These are phyloP conservation scores for Sylvilagus bachmani DNA, from an alignment of 2,113 vertebrate species.

Conservation along the genomic window DNA sequence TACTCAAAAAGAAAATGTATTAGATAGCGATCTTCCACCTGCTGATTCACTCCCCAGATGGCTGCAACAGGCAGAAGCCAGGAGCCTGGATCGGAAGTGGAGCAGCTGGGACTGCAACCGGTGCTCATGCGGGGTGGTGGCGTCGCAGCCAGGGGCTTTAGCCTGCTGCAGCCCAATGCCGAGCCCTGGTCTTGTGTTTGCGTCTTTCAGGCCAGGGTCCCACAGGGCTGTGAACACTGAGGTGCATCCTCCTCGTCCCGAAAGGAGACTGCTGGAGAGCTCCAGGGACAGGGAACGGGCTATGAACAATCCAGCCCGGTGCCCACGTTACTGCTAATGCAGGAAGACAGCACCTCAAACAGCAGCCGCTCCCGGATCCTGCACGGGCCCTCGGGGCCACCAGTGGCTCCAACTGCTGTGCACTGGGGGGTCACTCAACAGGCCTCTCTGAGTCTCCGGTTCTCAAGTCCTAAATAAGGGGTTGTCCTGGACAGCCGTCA, in stretches of 20 bases:
- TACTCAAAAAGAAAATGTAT: no score
- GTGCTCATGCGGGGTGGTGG: no score
- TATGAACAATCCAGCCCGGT: not conserved
- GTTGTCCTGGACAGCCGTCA: not conserved
- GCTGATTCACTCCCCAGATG: no score
- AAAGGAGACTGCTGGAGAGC: not conserved
- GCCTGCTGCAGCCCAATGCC: no score
- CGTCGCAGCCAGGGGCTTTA: no score
- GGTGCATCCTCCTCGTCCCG: not conserved
- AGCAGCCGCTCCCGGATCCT: accelerated
- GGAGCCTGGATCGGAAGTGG: no score
- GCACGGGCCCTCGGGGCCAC: not conserved
- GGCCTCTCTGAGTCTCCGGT: not conserved
- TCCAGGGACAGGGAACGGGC: not conserved
- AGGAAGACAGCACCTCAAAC: not conserved
- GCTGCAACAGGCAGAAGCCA: no score
- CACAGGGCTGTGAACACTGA: not conserved
- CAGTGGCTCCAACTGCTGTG: accelerated
- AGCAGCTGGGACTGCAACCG: no score
- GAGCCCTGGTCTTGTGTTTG: not conserved
- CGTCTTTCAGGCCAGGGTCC: not conserved
- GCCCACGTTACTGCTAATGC: not conserved
- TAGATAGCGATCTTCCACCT: no score
- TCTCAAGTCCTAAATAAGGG: not conserved
- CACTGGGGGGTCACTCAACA: not conserved